Evolutionary conservation across 2,888 invertebrate species (phyloP).

Genomic region (Agrotis clavis): DNA sequence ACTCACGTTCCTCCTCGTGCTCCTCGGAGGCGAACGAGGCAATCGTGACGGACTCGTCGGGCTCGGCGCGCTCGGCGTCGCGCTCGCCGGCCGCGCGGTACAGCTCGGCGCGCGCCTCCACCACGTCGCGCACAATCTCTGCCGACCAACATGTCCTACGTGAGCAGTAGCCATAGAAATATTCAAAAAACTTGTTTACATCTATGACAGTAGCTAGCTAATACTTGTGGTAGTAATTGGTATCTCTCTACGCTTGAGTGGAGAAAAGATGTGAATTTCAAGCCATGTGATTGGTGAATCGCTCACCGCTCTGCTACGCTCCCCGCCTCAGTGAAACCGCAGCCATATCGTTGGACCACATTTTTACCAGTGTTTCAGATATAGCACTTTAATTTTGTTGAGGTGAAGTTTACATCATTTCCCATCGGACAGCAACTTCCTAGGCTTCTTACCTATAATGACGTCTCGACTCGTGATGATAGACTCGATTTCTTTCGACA

Average conservation of each 20-base stretch:
- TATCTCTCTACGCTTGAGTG: too few species aligned
- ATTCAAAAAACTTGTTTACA: too few species aligned
- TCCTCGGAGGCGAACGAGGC: conserved; percentile 69
- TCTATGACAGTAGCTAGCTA: too few species aligned
- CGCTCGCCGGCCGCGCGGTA: conserved; percentile 87
- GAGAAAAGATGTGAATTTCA: too few species aligned
- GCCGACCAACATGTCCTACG: conserved; percentile 36
- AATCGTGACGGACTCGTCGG: conserved; percentile 74
- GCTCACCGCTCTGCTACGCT: too few species aligned
- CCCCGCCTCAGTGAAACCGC: too few species aligned
- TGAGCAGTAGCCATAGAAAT: not conserved
- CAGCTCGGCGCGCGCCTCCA: conserved; percentile 93
- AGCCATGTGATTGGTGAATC: too few species aligned
- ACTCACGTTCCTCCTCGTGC: conserved; percentile 71
- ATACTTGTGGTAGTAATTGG: too few species aligned
- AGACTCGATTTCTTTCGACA: conserved; percentile 95
- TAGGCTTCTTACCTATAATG: conserved; percentile 91
- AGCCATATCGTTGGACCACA: not conserved
- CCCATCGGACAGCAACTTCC: not conserved
- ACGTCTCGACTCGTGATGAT: conserved; percentile 95
- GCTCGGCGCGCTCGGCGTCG: conserved; percentile 66
- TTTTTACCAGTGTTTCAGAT: not conserved
- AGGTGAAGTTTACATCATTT: not conserved
- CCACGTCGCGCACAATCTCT: conserved; percentile 95
- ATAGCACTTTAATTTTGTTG: not conserved